These are phyloP conservation scores for Pogona vitticeps DNA, from an alignment of 2,113 vertebrate genomes.

Conservation along the genomic window DNA sequence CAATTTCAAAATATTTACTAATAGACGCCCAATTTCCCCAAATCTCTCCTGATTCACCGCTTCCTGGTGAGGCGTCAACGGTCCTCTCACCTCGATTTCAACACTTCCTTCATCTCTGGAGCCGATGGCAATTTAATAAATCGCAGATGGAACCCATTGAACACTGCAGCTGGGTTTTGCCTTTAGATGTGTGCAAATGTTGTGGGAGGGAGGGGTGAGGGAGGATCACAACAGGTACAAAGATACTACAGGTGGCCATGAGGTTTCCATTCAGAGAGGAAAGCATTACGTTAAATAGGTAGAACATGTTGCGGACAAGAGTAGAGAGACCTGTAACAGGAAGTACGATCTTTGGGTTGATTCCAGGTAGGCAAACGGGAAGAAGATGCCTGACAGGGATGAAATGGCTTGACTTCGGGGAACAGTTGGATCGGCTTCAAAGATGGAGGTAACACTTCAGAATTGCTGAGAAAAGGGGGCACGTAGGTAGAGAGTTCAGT, in stretches of 20 bases:
- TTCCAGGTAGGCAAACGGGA: neutral
- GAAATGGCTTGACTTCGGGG: too few species aligned
- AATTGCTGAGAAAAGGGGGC: too few species aligned
- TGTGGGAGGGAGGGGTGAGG: neutral
- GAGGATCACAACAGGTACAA: neutral
- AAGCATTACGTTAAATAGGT: neutral
- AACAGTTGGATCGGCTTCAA: too few species aligned
- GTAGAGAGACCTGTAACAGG: neutral
- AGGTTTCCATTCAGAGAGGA: neutral
- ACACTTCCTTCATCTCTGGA: neutral
- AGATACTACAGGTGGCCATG: neutral
- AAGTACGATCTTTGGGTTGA: neutral
- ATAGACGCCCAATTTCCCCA: neutral
- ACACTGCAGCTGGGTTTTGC: neutral
- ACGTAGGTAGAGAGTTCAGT: too few species aligned
- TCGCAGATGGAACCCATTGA: neutral
- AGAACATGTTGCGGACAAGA: neutral
- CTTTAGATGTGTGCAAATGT: too few species aligned
- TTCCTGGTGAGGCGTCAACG: rapidly evolving
- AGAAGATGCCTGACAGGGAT: too few species aligned
- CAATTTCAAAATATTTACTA: conserved; percentile 22
- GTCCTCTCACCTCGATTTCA: rapidly evolving
- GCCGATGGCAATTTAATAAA: neutral
- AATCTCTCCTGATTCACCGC: conserved; percentile 16
- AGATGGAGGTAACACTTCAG: too few species aligned